Percentiles rank a stretch among this genome's conserved stretches.
Conservation (phyloP, 2,113 vertebrate species). For the Cichladusa arquata region DNA sequence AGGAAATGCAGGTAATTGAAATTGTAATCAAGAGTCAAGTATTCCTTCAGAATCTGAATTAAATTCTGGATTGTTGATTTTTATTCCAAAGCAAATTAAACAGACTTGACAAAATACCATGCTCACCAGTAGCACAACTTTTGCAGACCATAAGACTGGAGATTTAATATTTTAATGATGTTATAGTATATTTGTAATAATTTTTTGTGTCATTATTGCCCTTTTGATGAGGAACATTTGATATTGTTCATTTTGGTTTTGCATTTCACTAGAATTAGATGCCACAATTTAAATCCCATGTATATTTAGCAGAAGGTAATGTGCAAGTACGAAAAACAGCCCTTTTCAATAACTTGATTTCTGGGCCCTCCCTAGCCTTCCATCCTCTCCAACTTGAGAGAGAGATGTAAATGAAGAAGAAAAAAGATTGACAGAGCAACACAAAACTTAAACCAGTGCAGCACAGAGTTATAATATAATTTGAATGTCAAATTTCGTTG, state of each 20-base stretch:
- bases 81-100: background rate
- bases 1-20: slow-evolving; percentile 20
- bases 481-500: background rate
- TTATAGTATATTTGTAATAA: background rate
- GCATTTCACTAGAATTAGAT: background rate
- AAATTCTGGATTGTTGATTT: background rate
- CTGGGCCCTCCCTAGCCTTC: background rate
- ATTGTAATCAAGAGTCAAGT: slow-evolving; percentile 16
- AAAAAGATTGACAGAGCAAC: background rate
- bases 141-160: background rate
- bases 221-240: background rate
- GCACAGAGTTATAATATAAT: background rate
- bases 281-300: background rate
- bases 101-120: background rate
- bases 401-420: background rate
- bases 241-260: background rate
- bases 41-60: background rate
- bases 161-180: background rate
- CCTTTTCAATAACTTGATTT: background rate
- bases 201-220: background rate
- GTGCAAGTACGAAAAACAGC: background rate
- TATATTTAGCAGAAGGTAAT: background rate
- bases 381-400: background rate
- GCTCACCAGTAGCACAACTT: background rate
- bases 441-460: background rate